Evolutionary conservation across 2,113 vertebrate genomes (phyloP), one percentile per base, ranked within the genome.

Genomic region (Engystomops pustulosus): DNA sequence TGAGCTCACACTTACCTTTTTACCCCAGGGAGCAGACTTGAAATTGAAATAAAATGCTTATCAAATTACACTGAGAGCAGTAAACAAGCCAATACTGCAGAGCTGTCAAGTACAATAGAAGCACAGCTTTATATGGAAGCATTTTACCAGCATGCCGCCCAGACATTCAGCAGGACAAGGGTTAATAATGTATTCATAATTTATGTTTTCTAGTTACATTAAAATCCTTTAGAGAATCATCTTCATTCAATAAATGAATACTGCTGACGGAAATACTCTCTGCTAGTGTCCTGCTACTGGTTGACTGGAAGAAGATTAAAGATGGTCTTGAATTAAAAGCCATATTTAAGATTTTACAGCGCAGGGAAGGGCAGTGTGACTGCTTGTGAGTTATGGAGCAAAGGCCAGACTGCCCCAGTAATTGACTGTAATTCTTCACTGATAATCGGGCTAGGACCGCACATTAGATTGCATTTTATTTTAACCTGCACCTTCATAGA

Each of bases 401-500:
- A 58, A 68, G 47, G 83, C 62, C 62, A 70, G 74, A 44, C 62
- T 51, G 32, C 34, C 83, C 74, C 47, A 51, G 62, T 77, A 84
- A 79, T 84, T 79, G 83, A 70, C 76, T 17, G 27, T 84, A 78
- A 84, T 68, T 78, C 80, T 58, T 38, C 12, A n/a, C 14, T 32
- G 25, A 55, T 77, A 84, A 84, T 84, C 12, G 72, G 62, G 34
- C 65, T 68, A 58, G 75, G 74, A 79, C 55, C 18, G 11, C n/a
- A 41, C 62, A 84, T 70, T 84, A 84, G 17, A 84, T 38, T 58
- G 45, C 47, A 79, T 79, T 84, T 84, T 84, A 84, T 77, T 84
- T 58, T 84, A 84, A 79, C 83, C 41, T 45, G 62, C 69, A 69
- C 30, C 62, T 70, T 38, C 62, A 78, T 78, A 15, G 34, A 69